These are phyloP conservation scores for Rhinoraja longicauda DNA, from an alignment of 2,797 vertebrate species.

Conservation along the genomic window DNA sequence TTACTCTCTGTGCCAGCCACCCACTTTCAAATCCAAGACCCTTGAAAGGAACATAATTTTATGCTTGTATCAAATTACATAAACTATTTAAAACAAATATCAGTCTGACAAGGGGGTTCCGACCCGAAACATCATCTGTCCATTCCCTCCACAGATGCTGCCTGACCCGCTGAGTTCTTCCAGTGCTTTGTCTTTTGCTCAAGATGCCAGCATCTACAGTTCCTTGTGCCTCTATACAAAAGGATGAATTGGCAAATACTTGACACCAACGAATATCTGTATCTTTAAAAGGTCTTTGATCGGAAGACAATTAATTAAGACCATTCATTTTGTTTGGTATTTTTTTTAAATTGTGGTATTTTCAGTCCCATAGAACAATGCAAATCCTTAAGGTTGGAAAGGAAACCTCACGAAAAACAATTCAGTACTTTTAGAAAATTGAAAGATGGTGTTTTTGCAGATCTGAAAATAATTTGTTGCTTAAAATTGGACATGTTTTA, in stretches of 20 bases:
- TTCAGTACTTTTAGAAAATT: neutral
- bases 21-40: neutral
- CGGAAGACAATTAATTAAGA: slow-evolving; percentile 3
- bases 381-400: neutral
- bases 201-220: no score
- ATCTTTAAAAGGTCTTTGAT: neutral
- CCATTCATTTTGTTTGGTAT: slow-evolving; percentile 10
- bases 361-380: neutral
- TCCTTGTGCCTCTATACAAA: neutral
- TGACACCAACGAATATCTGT: no score
- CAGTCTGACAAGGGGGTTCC: no score
- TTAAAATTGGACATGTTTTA: neutral
- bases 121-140: no score
- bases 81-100: no score
- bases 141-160: no score
- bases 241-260: neutral
- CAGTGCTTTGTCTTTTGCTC: no score
- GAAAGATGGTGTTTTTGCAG: neutral
- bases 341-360: neutral
- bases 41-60: neutral
- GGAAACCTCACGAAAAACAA: neutral
- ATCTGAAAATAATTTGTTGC: neutral
- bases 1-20: neutral
- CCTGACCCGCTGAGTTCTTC: no score
- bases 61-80: neutral